Evolutionary conservation across 1,140 invertebrate species (phyloP), one percentile per base, ranked within the genome.

Genomic region (Melipona quadrifasciata): DNA sequence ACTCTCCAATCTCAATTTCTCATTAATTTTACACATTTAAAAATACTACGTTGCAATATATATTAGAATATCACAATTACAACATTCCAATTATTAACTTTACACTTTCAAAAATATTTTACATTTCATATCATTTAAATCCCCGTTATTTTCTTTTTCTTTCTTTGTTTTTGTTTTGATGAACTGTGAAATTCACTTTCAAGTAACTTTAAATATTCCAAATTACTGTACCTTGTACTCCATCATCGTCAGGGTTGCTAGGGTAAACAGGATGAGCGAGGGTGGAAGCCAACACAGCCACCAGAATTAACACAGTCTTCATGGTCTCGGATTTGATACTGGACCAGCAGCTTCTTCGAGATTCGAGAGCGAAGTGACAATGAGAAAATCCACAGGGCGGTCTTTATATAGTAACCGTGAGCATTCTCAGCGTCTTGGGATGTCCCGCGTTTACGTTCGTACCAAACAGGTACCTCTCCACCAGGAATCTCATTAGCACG

Each of bases 361-460:
- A n/a, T 47, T 82, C 57, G 68, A 75, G 31, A 86, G 34, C 17
- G 64, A 86, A 89, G 57, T 90, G 89, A 84, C 68, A 73, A 73
- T 17, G 39, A 80, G 76, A 67, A 89, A 85, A 89, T 83, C 27
- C 12, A 47, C 17, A 73, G 71, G 61, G 80, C 78, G 53, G 68
- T 72, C 83, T 87, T 90, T 89, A 89, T 90, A 90, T 90, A 90
- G 24, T 24, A 58, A 83, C 17, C 53, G 34, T 8, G 57, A n/a
- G 12, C 61, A 53, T 58, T 58, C 51, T 17, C 24, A 72, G 0
- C 31, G 68, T 70, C 58, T 72, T n/a, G 87, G 88, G 88, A 90
- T 90, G 80, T 31, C 87, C 87, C 87, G 53, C n/a, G 58, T 64
- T 82, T 77, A 76, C 72, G 65, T 31, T 64, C 80, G 17, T 73